Base-by-base conservation (phyloP, 1,140 invertebrate genomes). In the Drosophila nebulosa region DNA sequence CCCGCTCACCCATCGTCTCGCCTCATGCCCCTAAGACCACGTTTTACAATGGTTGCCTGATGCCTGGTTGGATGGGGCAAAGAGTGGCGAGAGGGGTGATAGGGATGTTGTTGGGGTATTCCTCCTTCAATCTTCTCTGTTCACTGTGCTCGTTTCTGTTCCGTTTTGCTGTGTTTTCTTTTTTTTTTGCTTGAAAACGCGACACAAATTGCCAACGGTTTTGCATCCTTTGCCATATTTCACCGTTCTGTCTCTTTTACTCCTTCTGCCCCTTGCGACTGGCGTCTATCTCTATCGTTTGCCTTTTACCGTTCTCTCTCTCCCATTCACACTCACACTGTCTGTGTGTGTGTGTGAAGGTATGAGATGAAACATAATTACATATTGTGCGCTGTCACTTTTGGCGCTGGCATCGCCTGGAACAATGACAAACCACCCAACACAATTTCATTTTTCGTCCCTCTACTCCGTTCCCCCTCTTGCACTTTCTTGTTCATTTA, bases 171-270 rank as follows among this genome's bases (percentile, higher is more conserved):
- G 22, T 74, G 64, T 60, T 79, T 60, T 35, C 62, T 22, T 58
- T 42, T 64, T 21, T 61, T 26, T 16, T 24, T 27, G n/a, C 24
- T 32, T 64, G 53, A 30, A 61, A 73, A 60, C 80, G 83, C 81
- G 83, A 86, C 83, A 88, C 81, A 86, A 86, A 88, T 86, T 86
- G 83, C 81, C 81, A 88, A 88, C 81, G 78, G 78, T 86, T 88
- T 88, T 86, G 81, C 81, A 88, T 86, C 81, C 83, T 81, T 86
- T 86, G 69, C 81, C 81, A 78, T 86, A 88, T 88, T 85, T 81
- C 83, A 46, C 16, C 21, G 10, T 46, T 46, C 39, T 10, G 16
- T 46, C 39, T 46, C 18, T 46, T 46, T 46, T n/a, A 21, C 39
- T 46, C 39, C 10, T 21, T 46, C 10, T 18, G 9, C 7, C 7